These are phyloP conservation scores for Drosophila pectinifera DNA, from an alignment of 1,140 invertebrate genomes.

Conservation along the genomic window DNA sequence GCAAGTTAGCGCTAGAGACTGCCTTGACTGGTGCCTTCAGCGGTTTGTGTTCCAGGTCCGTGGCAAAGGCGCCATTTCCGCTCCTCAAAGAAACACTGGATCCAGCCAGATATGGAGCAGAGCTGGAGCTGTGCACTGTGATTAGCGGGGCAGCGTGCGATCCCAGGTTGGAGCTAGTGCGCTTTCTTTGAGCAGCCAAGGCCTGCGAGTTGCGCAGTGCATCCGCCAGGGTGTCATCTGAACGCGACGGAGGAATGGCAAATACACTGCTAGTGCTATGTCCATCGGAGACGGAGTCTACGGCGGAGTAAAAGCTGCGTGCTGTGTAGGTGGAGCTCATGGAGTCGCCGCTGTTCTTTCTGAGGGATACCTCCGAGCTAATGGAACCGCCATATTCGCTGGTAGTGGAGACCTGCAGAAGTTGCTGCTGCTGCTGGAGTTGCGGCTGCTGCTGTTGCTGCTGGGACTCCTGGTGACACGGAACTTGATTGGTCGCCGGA, in stretches of 20 bases:
- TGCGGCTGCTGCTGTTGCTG: slow-evolving; percentile 33
- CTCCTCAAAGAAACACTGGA: slow-evolving; percentile 71
- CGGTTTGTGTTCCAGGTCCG: slow-evolving; percentile 86
- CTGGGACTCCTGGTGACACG: slow-evolving; percentile 30
- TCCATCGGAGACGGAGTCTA: slow-evolving; percentile 53
- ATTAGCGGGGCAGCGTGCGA: slow-evolving; percentile 61
- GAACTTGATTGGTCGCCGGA: background rate
- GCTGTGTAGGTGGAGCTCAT: slow-evolving; percentile 72
- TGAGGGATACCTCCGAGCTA: slow-evolving; percentile 86
- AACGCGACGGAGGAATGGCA: slow-evolving; percentile 90
- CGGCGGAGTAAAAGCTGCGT: slow-evolving; percentile 78
- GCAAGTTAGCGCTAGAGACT: slow-evolving; percentile 72
- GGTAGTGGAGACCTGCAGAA: slow-evolving; percentile 86
- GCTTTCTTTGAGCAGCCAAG: slow-evolving; percentile 72
- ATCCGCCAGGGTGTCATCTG: slow-evolving; percentile 90
- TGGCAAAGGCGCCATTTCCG: slow-evolving; percentile 62
- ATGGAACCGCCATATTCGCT: slow-evolving; percentile 67
- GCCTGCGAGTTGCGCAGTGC: slow-evolving; percentile 79
- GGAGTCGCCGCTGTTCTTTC: slow-evolving; percentile 88
- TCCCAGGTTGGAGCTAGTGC: slow-evolving; percentile 85
- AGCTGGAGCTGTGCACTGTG: slow-evolving; percentile 74
- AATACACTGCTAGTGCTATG: slow-evolving; percentile 76
- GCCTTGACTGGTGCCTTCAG: slow-evolving; percentile 64
- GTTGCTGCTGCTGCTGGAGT: slow-evolving; percentile 83
- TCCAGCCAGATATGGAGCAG: slow-evolving; percentile 78